Conservation (phyloP, 2,797 vertebrate species). For the Nyctalus aviator region DNA sequence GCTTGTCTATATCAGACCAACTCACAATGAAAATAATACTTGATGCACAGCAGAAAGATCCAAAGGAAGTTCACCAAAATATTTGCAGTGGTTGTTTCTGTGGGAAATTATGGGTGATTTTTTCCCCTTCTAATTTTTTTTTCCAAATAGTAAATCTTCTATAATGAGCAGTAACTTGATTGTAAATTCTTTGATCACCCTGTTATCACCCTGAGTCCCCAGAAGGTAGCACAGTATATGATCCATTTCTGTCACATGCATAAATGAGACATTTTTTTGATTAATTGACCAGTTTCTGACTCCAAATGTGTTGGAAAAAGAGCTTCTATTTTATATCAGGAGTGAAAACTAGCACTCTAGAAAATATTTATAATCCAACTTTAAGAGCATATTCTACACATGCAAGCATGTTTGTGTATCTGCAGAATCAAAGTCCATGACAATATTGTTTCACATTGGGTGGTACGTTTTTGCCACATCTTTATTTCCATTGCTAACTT, state of each 20-base stretch:
- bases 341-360: neutral
- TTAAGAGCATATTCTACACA: neutral
- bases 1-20: neutral
- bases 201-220: neutral
- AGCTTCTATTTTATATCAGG: neutral
- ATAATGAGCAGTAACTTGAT: neutral
- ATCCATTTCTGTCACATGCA: neutral
- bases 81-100: neutral
- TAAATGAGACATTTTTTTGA: neutral
- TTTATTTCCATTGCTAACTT: conserved; percentile 32
- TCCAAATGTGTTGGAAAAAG: neutral
- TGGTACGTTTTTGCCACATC: neutral
- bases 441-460: neutral
- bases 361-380: neutral
- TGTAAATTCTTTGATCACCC: neutral
- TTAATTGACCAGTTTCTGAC: conserved; percentile 5
- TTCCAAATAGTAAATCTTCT: neutral
- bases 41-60: neutral
- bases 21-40: neutral
- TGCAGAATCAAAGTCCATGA: neutral
- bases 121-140: neutral
- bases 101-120: neutral
- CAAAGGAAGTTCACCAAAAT: neutral
- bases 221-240: neutral
- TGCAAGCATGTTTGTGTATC: neutral